These are phyloP conservation scores for Caenorhabditis sulstoni DNA, from an alignment of 2,888 invertebrate genomes.

Conservation along the genomic window DNA sequence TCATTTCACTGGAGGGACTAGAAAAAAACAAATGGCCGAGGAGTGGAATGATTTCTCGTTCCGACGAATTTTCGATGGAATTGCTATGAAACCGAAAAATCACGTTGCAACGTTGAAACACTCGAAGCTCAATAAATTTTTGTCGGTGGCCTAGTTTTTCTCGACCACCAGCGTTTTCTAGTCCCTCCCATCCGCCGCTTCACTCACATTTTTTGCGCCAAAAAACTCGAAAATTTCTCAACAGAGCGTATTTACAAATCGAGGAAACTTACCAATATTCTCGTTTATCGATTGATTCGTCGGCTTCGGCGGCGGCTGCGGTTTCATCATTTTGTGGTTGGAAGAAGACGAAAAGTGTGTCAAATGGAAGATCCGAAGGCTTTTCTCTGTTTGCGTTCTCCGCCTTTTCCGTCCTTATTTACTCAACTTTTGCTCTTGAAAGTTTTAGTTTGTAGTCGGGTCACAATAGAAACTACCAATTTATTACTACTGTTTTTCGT, in stretches of 20 bases:
- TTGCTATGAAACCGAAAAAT: no score
- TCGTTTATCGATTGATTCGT: constrained; percentile 44
- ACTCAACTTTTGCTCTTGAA: constrained; percentile 31
- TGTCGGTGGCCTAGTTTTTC: no score
- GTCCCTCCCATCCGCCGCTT: no score
- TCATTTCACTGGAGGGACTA: background rate
- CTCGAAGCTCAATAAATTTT: no score
- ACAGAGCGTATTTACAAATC: background rate
- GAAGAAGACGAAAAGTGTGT: constrained; percentile 2
- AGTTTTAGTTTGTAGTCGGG: background rate
- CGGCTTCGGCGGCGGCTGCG: constrained; percentile 34
- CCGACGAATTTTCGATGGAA: no score
- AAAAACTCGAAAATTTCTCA: background rate
- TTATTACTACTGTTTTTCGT: constrained; percentile 27
- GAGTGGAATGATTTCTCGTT: no score
- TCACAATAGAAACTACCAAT: constrained; percentile 26
- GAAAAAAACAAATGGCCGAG: no score
- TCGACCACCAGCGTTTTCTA: no score
- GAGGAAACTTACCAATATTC: constrained; percentile 45
- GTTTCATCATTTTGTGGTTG: constrained; percentile 10
- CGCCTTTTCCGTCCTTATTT: constrained; percentile 15
- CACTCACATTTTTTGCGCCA: no score
- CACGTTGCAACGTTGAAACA: no score
- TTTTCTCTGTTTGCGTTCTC: constrained; percentile 19
- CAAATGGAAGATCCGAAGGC: constrained; percentile 3